Evolutionary conservation across 2,888 invertebrate species (phyloP), one percentile per base, ranked within the genome.

Genomic region (Drosophila sordidula): DNA sequence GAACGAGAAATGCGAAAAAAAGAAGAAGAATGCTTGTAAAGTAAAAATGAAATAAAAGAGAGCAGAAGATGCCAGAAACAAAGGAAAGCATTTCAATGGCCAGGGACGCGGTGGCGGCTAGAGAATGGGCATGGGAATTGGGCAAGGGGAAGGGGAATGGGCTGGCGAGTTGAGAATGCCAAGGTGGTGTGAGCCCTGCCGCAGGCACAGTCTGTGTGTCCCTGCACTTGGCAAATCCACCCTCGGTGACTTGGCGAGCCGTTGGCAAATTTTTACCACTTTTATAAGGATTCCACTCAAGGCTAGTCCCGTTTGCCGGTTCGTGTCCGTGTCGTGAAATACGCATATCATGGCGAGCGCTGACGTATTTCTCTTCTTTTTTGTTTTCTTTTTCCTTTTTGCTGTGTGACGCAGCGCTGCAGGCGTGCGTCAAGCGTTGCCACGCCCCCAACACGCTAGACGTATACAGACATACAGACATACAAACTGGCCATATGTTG

Each of bases 211-310:
- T 59, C 62, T 74, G 71, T 71, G 52, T 69, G 74, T 77, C 78
- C 63, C 73, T 78, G 76, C 75, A 75, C 84, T 80, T 80, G 78
- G 84, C 56, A 70, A 77, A 82, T 82, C 86, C 83, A 86, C 82
- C 86, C 82, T 57, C 25, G 34, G 41, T 51, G 54, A 62, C 66
- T 59, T 44, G 29, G 29, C 9, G 29, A 62, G 84, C 77, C 80
- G 63, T 61, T 61, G 81, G 84, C 79, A 75, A 79, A 79, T 70
- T 74, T 80, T 84, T 87, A 78, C 81, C 84, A 85, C 84, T 87
- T 87, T 85, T 85, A 56, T 85, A 85, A 85, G 84, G 84, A 85
- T 87, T 85, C 84, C 73, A 74, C 80, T 83, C 82, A 80, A 82
- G 82, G 83, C 80, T 81, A 79, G 74, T 70, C 63, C 41, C 34